A percentile compares a stretch with the other conserved stretches of the same genome.
phyloP scores from a whole-genome alignment of 1,140 invertebrate genomes.

The Phocides pigmalion region DNA sequence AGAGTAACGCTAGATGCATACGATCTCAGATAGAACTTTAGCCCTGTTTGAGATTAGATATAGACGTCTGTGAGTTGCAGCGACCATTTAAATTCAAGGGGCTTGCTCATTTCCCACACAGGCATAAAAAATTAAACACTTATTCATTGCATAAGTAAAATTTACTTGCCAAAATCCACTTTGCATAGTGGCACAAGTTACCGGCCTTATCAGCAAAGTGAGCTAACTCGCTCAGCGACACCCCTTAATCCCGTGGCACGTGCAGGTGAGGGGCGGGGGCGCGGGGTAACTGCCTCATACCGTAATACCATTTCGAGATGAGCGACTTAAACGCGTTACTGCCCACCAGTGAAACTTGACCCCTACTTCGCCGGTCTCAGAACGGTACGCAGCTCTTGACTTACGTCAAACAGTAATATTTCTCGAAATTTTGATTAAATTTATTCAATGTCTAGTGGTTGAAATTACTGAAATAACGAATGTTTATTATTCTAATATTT shows the following conservation, averaged over 20 bases:
- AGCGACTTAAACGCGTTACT: conserved; percentile 78
- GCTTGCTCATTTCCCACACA: too few species aligned
- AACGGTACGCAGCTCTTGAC: background rate
- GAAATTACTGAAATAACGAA: too few species aligned
- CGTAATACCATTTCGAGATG: conserved; percentile 81
- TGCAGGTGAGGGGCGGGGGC: conserved; percentile 47
- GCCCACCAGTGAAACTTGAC: conserved; percentile 52
- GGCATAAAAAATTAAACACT: too few species aligned
- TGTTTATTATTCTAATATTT: too few species aligned
- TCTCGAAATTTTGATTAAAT: too few species aligned
- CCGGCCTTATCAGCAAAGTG: conserved; percentile 22
- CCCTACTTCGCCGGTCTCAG: conserved; percentile 35
- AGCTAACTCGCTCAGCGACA: conserved; percentile 55
- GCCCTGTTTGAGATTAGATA: too few species aligned
- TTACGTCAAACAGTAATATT: background rate
- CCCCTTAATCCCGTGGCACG: conserved; percentile 68
- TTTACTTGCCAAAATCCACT: conserved; percentile 21
- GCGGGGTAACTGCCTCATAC: conserved; percentile 52
- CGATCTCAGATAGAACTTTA: too few species aligned
- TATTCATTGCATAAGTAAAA: conserved; percentile 8
- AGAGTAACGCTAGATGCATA: too few species aligned
- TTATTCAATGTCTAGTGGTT: too few species aligned
- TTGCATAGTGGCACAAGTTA: conserved; percentile 17
- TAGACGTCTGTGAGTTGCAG: too few species aligned
- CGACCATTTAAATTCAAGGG: too few species aligned